phyloP scores from a whole-genome alignment of 2,888 invertebrate genomes.

The Drosophila kanekoi region DNA sequence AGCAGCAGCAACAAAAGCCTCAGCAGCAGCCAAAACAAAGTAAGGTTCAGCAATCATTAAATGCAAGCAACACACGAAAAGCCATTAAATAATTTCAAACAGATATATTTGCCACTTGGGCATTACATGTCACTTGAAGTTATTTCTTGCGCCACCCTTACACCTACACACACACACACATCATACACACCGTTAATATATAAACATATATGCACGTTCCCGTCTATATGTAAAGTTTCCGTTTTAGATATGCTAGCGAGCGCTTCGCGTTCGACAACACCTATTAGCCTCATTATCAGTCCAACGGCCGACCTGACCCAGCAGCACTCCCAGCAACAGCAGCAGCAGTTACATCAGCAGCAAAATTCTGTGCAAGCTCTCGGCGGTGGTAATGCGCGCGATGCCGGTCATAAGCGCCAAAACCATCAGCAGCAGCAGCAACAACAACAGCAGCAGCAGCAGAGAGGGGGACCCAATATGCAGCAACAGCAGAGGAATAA shows the following conservation, averaged over 20 bases:
- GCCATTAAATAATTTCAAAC: not conserved
- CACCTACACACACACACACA: conserved; percentile 5
- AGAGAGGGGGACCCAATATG: conserved; percentile 64
- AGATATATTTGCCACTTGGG: not conserved
- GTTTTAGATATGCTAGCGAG: conserved; percentile 86
- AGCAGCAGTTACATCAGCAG: conserved; percentile 63
- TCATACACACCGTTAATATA: conserved; percentile 27
- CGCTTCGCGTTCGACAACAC: conserved; percentile 92
- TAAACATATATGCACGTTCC: conserved; percentile 26
- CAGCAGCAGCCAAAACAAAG: conserved; percentile 87
- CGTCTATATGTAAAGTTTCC: conserved; percentile 77
- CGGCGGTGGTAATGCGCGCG: conserved; percentile 83
- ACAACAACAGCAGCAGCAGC: conserved; percentile 66
- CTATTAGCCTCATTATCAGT: conserved; percentile 89
- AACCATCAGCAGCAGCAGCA: conserved; percentile 71
- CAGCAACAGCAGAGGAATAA: conserved; percentile 61
- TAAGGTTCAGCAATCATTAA: conserved; percentile 87
- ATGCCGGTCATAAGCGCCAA: conserved; percentile 83
- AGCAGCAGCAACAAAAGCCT: conserved; percentile 84
- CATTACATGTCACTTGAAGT: not conserved
- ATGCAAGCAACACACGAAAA: conserved; percentile 1
- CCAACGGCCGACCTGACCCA: conserved; percentile 93
- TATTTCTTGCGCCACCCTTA: conserved; percentile 2
- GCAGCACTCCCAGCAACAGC: conserved; percentile 74
- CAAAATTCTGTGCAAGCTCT: conserved; percentile 67